These are phyloP conservation scores for Thereva nobilitata DNA, from an alignment of 2,888 invertebrate species.

Conservation along the genomic window DNA sequence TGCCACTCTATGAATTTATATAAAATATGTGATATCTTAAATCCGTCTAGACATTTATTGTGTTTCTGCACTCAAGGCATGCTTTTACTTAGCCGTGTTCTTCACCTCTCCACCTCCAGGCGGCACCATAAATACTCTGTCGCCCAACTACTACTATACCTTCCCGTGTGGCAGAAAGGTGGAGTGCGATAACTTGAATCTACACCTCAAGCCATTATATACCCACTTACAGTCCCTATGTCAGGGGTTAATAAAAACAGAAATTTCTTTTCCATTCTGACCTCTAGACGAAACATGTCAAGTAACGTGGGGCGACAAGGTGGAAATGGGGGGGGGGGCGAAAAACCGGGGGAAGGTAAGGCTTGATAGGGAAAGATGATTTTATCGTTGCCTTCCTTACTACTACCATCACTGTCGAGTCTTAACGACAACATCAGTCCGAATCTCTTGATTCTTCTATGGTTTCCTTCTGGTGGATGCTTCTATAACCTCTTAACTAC, in stretches of 20 bases:
- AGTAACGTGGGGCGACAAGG: conserved; percentile 1
- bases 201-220: conserved; percentile 33
- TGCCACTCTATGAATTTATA: conserved; percentile 30
- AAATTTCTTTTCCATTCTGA: conserved; percentile 35
- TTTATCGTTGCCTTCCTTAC: conserved; percentile 12
- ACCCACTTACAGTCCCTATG: conserved; percentile 29
- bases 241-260: conserved; percentile 36
- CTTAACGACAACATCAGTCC: conserved; percentile 11
- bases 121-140: not conserved
- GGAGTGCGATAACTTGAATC: conserved; percentile 15
- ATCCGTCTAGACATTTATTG: conserved; percentile 42
- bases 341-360: too few relatives aligned
- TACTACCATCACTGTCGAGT: not conserved
- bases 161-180: conserved; percentile 7
- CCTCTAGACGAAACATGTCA: conserved; percentile 30
- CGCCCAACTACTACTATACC: too few relatives aligned
- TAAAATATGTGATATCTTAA: conserved; percentile 39
- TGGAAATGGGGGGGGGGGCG: too few relatives aligned
- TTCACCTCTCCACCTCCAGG: not conserved
- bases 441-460: conserved; percentile 6
- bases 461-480: conserved; percentile 10
- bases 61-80: conserved; percentile 36
- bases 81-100: conserved; percentile 9
- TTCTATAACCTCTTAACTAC: conserved; percentile 37
- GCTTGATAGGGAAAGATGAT: conserved; percentile 18